Evolutionary conservation across 1,140 invertebrate species (phyloP).

Genomic region (Battus philenor): DNA sequence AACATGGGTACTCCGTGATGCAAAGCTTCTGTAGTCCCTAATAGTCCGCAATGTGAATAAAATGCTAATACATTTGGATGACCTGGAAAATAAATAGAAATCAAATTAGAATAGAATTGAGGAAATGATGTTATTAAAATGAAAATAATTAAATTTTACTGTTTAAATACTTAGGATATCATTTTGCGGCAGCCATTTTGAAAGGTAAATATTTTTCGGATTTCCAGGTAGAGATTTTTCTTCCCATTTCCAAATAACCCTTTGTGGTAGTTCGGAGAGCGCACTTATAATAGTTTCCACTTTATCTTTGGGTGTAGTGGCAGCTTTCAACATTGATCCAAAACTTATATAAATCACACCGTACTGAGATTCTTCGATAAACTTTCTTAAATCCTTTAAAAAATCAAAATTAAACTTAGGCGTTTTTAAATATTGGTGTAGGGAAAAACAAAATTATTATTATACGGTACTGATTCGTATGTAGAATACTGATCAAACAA

Average conservation of each 20-base stretch:
- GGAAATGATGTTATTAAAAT: too few species aligned
- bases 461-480: too few species aligned
- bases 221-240: conserved; percentile 76
- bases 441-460: too few species aligned
- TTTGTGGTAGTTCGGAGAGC: conserved; percentile 78
- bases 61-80: conserved; percentile 84
- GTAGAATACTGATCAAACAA: too few species aligned
- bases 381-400: conserved; percentile 79
- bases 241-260: conserved; percentile 86
- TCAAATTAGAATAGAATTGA: not conserved
- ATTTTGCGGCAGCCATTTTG: conserved; percentile 84
- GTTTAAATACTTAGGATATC: conserved; percentile 79
- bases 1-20: conserved; percentile 85
- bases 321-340: conserved; percentile 81
- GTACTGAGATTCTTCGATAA: conserved; percentile 81
- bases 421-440: too few species aligned
- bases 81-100: conserved; percentile 52
- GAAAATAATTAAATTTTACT: not conserved
- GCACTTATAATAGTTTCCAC: conserved; percentile 78
- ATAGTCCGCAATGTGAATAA: conserved; percentile 84
- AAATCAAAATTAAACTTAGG: too few species aligned
- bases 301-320: conserved; percentile 77
- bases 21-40: conserved; percentile 85
- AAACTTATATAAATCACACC: conserved; percentile 85
- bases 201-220: conserved; percentile 79